Percentiles rank a stretch among this genome's conserved stretches.
Evolutionary conservation across 2,797 vertebrate genomes (phyloP).

Genomic region (Peromyscus melanophrys): DNA sequence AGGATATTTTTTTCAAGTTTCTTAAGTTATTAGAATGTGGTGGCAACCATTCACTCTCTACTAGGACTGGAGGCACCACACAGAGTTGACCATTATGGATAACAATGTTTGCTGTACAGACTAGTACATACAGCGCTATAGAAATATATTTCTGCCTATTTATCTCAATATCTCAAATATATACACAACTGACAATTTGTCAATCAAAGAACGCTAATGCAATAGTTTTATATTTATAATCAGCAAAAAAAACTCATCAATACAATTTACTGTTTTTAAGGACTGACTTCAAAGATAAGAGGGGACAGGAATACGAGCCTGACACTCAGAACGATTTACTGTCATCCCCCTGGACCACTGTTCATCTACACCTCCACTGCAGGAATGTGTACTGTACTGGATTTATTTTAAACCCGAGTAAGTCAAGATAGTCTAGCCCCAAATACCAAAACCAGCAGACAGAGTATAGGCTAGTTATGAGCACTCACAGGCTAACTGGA

Average conservation of each 20-base stretch:
- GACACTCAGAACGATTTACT: background rate
- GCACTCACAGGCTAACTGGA: constrained; percentile 18
- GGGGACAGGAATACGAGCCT: background rate
- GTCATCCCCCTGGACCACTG: background rate
- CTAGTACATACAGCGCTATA: background rate
- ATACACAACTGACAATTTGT: constrained; percentile 28
- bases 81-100: background rate
- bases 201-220: background rate
- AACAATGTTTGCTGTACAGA: constrained; percentile 7
- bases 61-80: constrained; percentile 22
- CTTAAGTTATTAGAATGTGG: background rate
- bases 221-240: background rate
- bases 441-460: constrained; percentile 54
- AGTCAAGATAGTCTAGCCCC: constrained; percentile 48
- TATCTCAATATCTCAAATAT: constrained; percentile 30
- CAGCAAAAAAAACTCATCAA: constrained; percentile 15
- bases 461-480: background rate
- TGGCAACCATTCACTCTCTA: constrained; percentile 13
- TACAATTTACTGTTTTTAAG: constrained; percentile 34
- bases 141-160: constrained; percentile 50
- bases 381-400: background rate
- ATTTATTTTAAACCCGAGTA: constrained; percentile 65
- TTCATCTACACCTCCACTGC: background rate
- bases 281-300: constrained; percentile 18
- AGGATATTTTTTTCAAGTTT: constrained; percentile 52